Evolutionary conservation across 2,113 vertebrate genomes (phyloP), one percentile per base, ranked within the genome.

Genomic region (Pseudorasbora parva): DNA sequence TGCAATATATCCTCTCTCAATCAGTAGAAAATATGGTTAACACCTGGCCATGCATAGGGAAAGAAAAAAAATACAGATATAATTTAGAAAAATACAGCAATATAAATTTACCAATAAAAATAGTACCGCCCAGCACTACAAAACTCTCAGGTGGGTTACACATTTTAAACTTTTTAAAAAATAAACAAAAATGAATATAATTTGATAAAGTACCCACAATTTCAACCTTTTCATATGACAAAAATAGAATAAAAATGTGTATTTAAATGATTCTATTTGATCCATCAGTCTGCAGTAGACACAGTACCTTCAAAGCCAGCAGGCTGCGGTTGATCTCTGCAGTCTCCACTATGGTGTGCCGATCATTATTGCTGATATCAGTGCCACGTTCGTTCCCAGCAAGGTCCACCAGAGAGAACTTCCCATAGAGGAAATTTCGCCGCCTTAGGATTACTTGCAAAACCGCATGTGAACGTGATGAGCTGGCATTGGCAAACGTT

Each of bases 311-410:
- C 59, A 99, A 91, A 74, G 98, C 97, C 89, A 99, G 91, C 23
- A 99, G 95, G 87, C 98, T 99, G 86, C 97, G 96, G 89, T 99
- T 99, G 92, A 99, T 99, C 91, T 98, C 97, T 1, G 97, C 95
- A 0, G 96, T 97, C 91, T 99, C 98, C 89, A 97, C 95, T 78
- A 97, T 91, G 47, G 96, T 98, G 91, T 93, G 94, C 80, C 97
- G 93, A 90, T 99, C 97, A 30, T 96, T 96, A 87, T 94, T 96
- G 68, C 93, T 93, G 12, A 97, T 96, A 37, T 99, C 97, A 0
- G 93, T 96, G 6, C 98, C 98, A 33, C 98, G 94, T 89, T 99
- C 98, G 0, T 99, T 99, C 57, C 98, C 98, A n/a, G 98, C 98
- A 90, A 99, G 91, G 89, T 99, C 98, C 27, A 99, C 95, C 89